Base-by-base conservation (phyloP, 2,888 invertebrate genomes). In the Sympetrum striolatum region DNA sequence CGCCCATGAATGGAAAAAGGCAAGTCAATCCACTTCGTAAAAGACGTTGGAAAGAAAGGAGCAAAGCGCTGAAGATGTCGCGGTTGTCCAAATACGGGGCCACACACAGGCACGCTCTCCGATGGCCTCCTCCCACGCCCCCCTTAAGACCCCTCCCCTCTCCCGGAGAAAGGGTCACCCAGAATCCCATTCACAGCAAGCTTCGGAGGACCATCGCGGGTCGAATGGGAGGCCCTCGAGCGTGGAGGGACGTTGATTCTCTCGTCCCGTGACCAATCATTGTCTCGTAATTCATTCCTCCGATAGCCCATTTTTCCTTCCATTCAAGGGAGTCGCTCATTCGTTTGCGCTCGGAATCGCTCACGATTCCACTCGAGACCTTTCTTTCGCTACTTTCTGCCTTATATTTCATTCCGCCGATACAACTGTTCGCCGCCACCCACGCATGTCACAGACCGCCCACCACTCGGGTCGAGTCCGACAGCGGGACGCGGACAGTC, bases 1-100 rank as follows among this genome's bases (percentile, higher is more conserved):
- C 31, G 25, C 73, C 14, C 25, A 12, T 73, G 25, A 73, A 73
- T 31, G 25, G 31, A 25, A 73, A 31, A 73, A 22, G 64, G 64
- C n/a, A 64, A 22, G 64, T 64, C 64, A 64, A 64, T 64, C 64
- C 64, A 25, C 64, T 25, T 64, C 64, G 64, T 64, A 64, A 64
- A 64, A 25, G n/a, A 25, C n/a, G 25, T 6, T n/a, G 25, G n/a
- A 64, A 64, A 25, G 25, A 64, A 64, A 58, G 82, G 25, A 82
- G 58, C 35, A 31, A 25, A 18, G 44, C 58, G 58, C 58, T 82
- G 35, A 82, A 82, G 82, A 82, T 82, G 82, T 82, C 82, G 82
- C 82, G 82, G 82, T 82, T 82, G 82, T 82, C 82, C 82, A 82
- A 82, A 82, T 82, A 82, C 82, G 15, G 35, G 82, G 58, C 82